Evolutionary conservation across 2,113 vertebrate genomes (phyloP).

Genomic region (Martes martes): DNA sequence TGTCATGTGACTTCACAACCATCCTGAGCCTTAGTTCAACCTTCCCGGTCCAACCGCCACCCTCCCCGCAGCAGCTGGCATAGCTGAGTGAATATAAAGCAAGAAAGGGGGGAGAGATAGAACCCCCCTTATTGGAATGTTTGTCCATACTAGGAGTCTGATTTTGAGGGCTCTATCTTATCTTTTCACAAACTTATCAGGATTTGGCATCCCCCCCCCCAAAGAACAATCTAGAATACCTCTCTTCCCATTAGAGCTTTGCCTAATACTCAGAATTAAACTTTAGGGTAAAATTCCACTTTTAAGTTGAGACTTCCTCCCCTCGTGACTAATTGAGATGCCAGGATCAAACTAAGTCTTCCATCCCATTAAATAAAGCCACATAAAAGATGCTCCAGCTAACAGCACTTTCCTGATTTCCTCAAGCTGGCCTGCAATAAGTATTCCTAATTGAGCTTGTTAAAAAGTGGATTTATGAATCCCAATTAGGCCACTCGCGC

Average conservation of each 20-base stretch:
- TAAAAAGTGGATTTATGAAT: slow-evolving; percentile 85
- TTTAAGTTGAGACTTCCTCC: slow-evolving; percentile 74
- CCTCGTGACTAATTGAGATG: slow-evolving; percentile 76
- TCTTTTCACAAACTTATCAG: background rate
- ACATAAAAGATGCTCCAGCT: slow-evolving; percentile 71
- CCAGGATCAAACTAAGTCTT: slow-evolving; percentile 74
- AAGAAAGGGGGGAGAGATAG: background rate
- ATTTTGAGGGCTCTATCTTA: background rate
- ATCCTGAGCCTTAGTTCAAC: background rate
- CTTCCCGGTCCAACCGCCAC: background rate
- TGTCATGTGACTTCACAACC: background rate
- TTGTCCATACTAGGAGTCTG: background rate
- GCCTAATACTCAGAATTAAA: slow-evolving; percentile 66
- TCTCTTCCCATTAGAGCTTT: background rate
- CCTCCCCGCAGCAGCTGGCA: background rate
- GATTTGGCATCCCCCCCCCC: background rate
- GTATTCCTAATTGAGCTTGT: slow-evolving; percentile 84
- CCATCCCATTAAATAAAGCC: slow-evolving; percentile 66
- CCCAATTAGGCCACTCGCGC: slow-evolving; percentile 80
- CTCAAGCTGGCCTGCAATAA: slow-evolving; percentile 82
- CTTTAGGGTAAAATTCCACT: slow-evolving; percentile 75
- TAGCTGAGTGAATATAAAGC: background rate
- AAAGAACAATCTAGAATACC: background rate
- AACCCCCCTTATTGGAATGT: background rate
- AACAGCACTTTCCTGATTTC: slow-evolving; percentile 74